Conservation (phyloP, 2,797 vertebrate genomes). For the Bradypus variegatus region DNA sequence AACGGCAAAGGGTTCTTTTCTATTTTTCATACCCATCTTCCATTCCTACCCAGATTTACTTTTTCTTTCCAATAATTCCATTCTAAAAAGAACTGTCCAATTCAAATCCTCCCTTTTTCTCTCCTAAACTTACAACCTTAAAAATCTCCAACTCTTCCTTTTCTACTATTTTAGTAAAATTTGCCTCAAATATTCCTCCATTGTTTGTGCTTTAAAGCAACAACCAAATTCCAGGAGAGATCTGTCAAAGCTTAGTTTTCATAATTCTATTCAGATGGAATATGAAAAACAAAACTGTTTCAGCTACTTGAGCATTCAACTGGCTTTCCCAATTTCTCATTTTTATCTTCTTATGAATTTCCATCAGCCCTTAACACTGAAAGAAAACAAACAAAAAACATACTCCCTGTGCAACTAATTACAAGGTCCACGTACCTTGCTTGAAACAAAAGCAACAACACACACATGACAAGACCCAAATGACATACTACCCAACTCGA, state of each 20-base stretch:
- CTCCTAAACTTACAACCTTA: not conserved
- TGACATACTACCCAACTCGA: not conserved
- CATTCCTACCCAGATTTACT: not conserved
- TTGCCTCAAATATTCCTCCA: not conserved
- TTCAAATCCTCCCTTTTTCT: not conserved
- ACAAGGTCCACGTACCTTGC: not conserved
- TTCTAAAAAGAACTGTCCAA: not conserved
- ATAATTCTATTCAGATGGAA: not conserved
- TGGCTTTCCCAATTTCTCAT: not conserved
- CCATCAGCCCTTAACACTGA: not conserved
- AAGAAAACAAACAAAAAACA: not conserved
- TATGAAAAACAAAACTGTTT: not conserved
- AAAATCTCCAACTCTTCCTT: not conserved
- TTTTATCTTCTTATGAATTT: not conserved
- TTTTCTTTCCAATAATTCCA: constrained; percentile 22
- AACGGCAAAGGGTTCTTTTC: not conserved
- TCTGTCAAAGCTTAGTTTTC: not conserved
- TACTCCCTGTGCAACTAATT: not conserved
- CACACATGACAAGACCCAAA: not conserved
- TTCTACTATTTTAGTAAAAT: constrained; percentile 12
- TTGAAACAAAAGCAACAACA: not conserved
- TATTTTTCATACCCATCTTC: not conserved
- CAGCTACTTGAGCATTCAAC: not conserved
- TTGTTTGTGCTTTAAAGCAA: not conserved
- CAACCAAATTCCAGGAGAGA: not conserved